Evolutionary conservation across 2,797 vertebrate genomes (phyloP).

Genomic region (Urosaurus nigricauda): DNA sequence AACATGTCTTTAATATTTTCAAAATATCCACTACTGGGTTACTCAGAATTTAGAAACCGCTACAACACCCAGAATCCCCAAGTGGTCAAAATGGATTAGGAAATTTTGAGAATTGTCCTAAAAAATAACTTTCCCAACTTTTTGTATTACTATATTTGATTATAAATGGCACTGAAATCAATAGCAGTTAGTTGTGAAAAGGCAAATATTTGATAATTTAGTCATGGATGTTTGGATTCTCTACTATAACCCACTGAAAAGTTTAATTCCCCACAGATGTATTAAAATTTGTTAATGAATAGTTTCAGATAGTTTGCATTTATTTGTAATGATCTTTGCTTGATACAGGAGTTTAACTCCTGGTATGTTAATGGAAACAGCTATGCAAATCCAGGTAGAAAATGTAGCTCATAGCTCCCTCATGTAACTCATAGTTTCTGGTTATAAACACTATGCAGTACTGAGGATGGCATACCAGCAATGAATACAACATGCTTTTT

Average conservation of each 20-base stretch:
- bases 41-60: background rate
- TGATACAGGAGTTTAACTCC: conserved; percentile 46
- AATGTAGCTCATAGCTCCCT: conserved; percentile 44
- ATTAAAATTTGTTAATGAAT: conserved; percentile 48
- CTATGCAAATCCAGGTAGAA: conserved; percentile 57
- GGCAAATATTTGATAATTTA: background rate
- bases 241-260: conserved; percentile 37
- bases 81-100: too few species aligned
- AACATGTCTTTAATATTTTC: background rate
- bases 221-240: background rate
- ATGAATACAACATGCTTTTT: conserved; percentile 1
- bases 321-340: conserved; percentile 45
- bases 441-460: background rate
- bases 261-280: conserved; percentile 52
- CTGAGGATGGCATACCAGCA: conserved; percentile 11
- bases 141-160: too few species aligned
- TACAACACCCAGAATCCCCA: too few species aligned
- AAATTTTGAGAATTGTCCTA: too few species aligned
- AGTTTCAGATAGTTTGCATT: conserved; percentile 41
- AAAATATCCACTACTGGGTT: background rate
- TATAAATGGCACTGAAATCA: background rate
- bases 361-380: conserved; percentile 52
- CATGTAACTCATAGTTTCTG: conserved; percentile 3
- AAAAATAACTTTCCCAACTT: too few species aligned
- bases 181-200: conserved; percentile 29